Conservation (phyloP, 2,888 invertebrate genomes). For the Philaethria dido region DNA sequence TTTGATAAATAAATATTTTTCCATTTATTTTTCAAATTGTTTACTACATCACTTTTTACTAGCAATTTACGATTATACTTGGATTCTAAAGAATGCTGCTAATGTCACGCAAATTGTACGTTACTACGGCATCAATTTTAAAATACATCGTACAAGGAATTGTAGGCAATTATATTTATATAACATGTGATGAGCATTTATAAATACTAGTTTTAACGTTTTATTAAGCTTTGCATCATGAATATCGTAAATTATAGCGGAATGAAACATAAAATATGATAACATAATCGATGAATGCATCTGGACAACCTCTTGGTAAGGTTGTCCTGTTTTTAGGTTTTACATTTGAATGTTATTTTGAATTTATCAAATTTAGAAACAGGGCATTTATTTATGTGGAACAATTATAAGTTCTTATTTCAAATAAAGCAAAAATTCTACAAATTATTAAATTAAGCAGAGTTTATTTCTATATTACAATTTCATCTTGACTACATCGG, state of each 20-base stretch:
- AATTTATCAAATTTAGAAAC: no score
- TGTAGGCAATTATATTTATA: conserved; percentile 16
- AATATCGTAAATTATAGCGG: conserved; percentile 4
- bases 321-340: neutral
- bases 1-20: neutral
- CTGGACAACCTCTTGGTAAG: no score
- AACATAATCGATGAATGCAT: neutral
- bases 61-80: neutral
- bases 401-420: no score
- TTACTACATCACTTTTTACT: neutral
- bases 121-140: conserved; percentile 17
- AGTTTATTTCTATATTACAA: no score
- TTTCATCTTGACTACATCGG: no score
- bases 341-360: no score
- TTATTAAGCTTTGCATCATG: conserved; percentile 5
- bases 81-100: conserved; percentile 37
- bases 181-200: conserved; percentile 14
- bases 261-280: conserved; percentile 5
- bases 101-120: conserved; percentile 32
- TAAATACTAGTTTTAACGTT: conserved; percentile 12
- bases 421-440: no score
- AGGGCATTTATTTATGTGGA: no score
- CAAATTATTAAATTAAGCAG: no score
- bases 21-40: neutral
- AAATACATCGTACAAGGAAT: conserved; percentile 22